Evolutionary conservation across 2,797 vertebrate genomes (phyloP).

Genomic region (Sternarchorhynchus goeldii): DNA sequence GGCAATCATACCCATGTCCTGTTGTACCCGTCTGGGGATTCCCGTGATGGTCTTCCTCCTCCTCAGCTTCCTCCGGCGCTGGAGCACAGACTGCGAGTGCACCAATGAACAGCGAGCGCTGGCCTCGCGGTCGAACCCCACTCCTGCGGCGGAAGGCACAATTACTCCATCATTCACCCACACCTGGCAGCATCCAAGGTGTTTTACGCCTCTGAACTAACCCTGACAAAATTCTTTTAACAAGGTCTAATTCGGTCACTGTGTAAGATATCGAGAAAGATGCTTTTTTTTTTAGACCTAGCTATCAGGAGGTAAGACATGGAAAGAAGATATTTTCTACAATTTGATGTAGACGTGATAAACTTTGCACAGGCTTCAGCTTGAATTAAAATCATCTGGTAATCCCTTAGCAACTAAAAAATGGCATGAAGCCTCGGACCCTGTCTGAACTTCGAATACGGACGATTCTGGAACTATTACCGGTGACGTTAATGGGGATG

Average conservation of each 20-base stretch:
- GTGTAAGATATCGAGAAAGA: too few relatives aligned
- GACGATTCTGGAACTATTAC: slow-evolving; percentile 66
- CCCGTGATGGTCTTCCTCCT: slow-evolving; percentile 99
- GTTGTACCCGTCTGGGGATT: slow-evolving; percentile 98
- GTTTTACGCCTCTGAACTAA: too few relatives aligned
- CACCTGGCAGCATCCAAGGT: background rate
- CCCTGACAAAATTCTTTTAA: too few relatives aligned
- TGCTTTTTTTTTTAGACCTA: background rate
- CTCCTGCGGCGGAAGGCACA: slow-evolving; percentile 78
- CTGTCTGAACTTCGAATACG: too few relatives aligned
- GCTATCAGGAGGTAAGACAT: background rate
- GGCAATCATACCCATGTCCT: slow-evolving; percentile 91
- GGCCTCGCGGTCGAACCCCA: slow-evolving; percentile 98
- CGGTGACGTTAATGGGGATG: slow-evolving; percentile 98
- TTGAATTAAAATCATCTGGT: background rate
- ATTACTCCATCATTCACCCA: background rate
- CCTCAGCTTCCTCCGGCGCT: slow-evolving; percentile 94
- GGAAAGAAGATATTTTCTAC: background rate
- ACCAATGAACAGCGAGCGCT: slow-evolving; percentile 98
- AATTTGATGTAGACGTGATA: background rate
- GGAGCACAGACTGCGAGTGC: slow-evolving; percentile 98
- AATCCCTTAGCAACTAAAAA: background rate
- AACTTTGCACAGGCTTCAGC: background rate
- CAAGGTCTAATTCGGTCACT: background rate
- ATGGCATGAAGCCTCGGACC: background rate